Evolutionary conservation across 2,888 invertebrate genomes (phyloP).

Genomic region (Luperina nickerlii): DNA sequence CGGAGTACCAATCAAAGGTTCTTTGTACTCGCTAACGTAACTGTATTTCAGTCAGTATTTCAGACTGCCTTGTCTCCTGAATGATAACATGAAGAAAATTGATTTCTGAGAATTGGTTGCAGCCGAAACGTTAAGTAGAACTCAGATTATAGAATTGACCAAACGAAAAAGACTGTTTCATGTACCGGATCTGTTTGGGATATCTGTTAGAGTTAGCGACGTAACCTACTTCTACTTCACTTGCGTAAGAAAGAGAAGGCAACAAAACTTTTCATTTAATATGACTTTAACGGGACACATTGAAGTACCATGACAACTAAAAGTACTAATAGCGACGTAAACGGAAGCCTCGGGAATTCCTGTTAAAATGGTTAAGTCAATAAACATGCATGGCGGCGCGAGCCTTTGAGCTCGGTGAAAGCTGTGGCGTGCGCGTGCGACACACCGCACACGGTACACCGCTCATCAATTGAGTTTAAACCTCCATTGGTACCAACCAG

Average conservation of each 20-base stretch:
- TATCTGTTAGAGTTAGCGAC: slow-evolving; percentile 10
- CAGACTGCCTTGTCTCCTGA: slow-evolving; percentile 24
- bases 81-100: slow-evolving; percentile 41
- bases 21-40: slow-evolving; percentile 48
- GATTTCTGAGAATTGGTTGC: slow-evolving; percentile 17
- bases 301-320: slow-evolving; percentile 71
- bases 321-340: slow-evolving; percentile 80
- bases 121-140: slow-evolving; percentile 7
- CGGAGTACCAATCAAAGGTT: slow-evolving; percentile 54
- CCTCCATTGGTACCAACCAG: slow-evolving; percentile 50
- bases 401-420: slow-evolving; percentile 88
- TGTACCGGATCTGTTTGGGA: not conserved
- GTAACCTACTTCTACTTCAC: slow-evolving; percentile 5
- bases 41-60: slow-evolving; percentile 40
- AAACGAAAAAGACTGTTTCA: not conserved
- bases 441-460: slow-evolving; percentile 65
- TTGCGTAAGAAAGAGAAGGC: slow-evolving; percentile 42
- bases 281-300: slow-evolving; percentile 70
- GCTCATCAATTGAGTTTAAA: slow-evolving; percentile 73
- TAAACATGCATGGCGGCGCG: slow-evolving; percentile 85
- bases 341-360: slow-evolving; percentile 82
- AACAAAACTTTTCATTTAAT: slow-evolving; percentile 54
- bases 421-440: slow-evolving; percentile 77
- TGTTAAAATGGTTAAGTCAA: slow-evolving; percentile 88
- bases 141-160: slow-evolving; percentile 1